Evolutionary conservation across 2,888 invertebrate genomes (phyloP).

Genomic region (Cheilosia scutellata): DNA sequence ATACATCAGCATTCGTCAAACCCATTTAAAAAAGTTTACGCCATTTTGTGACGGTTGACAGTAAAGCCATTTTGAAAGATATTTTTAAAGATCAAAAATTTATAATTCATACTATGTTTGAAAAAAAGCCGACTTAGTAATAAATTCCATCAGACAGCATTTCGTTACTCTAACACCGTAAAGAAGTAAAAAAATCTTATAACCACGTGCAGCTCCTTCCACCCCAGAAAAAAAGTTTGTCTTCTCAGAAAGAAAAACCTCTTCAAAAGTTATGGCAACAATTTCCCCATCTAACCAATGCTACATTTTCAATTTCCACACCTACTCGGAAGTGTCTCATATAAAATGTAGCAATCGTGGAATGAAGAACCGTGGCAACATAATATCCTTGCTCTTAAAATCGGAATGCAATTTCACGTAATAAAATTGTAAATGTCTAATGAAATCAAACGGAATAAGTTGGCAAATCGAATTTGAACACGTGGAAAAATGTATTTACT

Average conservation of each 20-base stretch:
- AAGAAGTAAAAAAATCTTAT: too few species aligned
- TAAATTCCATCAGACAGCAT: too few species aligned
- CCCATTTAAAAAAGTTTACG: too few species aligned
- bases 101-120: too few species aligned
- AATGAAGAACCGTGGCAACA: neutral
- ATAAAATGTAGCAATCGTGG: neutral
- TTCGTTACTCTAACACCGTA: too few species aligned
- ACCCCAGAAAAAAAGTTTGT: neutral
- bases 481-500: slow-evolving; percentile 2
- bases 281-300: neutral
- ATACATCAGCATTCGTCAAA: too few species aligned
- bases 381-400: slow-evolving; percentile 11
- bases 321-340: neutral
- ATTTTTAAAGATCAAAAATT: too few species aligned
- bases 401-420: slow-evolving; percentile 24
- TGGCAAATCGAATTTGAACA: neutral
- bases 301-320: slow-evolving; percentile 1
- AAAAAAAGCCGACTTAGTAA: too few species aligned
- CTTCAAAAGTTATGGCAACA: neutral
- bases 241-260: neutral
- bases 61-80: too few species aligned
- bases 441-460: slow-evolving; percentile 32
- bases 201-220: neutral
- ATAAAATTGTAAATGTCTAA: slow-evolving; percentile 34
- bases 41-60: too few species aligned